Conservation (phyloP, 1,140 invertebrate species). For the Ephestia elutella region DNA sequence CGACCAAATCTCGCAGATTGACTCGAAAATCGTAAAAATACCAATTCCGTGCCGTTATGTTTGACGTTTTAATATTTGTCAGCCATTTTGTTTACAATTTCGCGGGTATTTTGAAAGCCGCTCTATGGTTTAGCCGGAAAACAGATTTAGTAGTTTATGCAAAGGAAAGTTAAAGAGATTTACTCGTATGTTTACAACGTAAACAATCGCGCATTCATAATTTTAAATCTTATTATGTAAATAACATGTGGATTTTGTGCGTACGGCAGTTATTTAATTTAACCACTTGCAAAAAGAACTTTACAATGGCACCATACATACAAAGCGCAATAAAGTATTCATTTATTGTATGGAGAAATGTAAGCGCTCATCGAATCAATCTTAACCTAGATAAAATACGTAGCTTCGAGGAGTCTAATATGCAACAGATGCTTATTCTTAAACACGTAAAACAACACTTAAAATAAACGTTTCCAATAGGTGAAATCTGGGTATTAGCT, state of each 20-base stretch:
- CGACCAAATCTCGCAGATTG: constrained; percentile 4
- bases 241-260: neutral
- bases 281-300: no score
- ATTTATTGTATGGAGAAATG: neutral
- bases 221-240: constrained; percentile 2
- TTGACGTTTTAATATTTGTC: constrained; percentile 10
- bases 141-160: neutral
- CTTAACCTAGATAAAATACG: neutral
- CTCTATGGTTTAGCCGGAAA: constrained; percentile 3
- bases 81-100: constrained; percentile 9
- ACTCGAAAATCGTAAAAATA: constrained; percentile 7
- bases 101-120: constrained; percentile 6
- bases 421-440: neutral
- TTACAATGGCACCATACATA: no score
- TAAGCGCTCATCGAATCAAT: neutral
- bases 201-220: neutral
- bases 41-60: constrained; percentile 4
- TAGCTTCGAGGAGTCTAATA: neutral
- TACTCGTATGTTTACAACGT: neutral
- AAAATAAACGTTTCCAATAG: constrained; percentile 5
- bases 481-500: constrained; percentile 8
- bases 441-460: constrained; percentile 1
- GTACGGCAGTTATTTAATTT: no score
- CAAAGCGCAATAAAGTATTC: neutral
- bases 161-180: neutral